Base-by-base conservation (phyloP, 2,888 invertebrate species). In the Melanostoma mellinum region DNA sequence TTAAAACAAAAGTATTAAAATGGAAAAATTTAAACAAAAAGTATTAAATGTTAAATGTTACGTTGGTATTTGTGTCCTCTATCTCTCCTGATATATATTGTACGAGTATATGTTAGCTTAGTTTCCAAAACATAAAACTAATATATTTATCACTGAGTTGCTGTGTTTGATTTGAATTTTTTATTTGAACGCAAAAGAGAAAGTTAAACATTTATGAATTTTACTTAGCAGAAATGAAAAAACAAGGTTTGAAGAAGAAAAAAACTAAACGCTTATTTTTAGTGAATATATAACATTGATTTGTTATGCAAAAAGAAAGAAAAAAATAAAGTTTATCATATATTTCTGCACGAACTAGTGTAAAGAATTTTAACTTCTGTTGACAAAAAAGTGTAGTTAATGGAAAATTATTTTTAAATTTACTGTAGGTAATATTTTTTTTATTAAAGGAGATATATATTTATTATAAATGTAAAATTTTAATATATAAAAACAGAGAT, bases 81-180 rank as follows among this genome's bases (percentile, higher is more conserved):
- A 84, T 75, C 72, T 77, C 77, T 72, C 77, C 48, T 38, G 55
- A 71, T 73, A 67, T 74, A 71, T 71, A 20, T 20, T 20, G 20
- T 20, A 20, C 56, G 36, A 79, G 73, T 76, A 8, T 33, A 42
- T 8, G 40, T 55, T 38, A 73, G 56, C 50, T 71, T 46, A 65
- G 71, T 78, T 55, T 68, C 68, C 52, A 82, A 85, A 80, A 82
- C 84, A 85, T 63, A 81, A 78, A 85, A 85, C 87, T 9, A 40
- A 85, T 87, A 50, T 50, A 42, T 71, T 65, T 78, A 85, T 87
- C 85, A 86, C 84, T 88, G 86, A 86, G 86, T 88, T 89, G 87
- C 86, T 87, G 86, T 69, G 69, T 85, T 87, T 86, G 87, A 85
- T 87, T 71, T 71, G 79, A 85, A 67, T 84, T 71, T 85, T 67